A percentile compares a stretch with the other conserved stretches of the same genome.
Conservation (phyloP, 2,113 vertebrate genomes). For the Psophia crepitans region DNA sequence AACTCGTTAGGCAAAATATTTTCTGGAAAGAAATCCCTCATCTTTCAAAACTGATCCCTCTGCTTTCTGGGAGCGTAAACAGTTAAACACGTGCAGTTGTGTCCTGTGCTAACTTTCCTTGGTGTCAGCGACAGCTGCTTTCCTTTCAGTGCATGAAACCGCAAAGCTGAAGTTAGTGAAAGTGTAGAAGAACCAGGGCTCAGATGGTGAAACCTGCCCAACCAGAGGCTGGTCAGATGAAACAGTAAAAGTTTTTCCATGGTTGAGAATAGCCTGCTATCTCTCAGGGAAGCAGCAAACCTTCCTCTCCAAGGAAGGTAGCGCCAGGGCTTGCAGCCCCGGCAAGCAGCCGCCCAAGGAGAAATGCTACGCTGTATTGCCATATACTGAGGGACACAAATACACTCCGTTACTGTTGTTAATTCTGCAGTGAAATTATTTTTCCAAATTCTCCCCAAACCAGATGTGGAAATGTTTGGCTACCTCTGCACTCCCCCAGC, state of each 20-base stretch:
- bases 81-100: slow-evolving; percentile 12
- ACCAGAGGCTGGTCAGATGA: background rate
- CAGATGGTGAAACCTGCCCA: background rate
- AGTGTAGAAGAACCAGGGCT: background rate
- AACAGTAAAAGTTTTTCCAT: background rate
- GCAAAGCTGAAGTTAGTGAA: background rate
- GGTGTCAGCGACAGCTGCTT: background rate
- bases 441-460: slow-evolving; percentile 57
- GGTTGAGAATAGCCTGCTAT: background rate
- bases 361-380: background rate
- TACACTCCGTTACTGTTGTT: slow-evolving; percentile 9
- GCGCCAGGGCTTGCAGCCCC: background rate
- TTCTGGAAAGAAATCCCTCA: background rate
- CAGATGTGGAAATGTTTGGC: slow-evolving; percentile 74
- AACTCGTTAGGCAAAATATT: background rate
- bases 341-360: fast-evolving
- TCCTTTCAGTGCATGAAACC: background rate
- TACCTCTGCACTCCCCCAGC: slow-evolving; percentile 40
- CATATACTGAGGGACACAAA: slow-evolving; percentile 27
- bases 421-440: slow-evolving; percentile 52
- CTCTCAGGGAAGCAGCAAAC: background rate
- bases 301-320: background rate
- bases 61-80: background rate
- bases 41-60: background rate
- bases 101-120: background rate